Base-by-base conservation (phyloP, 2,113 vertebrate species). In the Planiliza haematocheilus region DNA sequence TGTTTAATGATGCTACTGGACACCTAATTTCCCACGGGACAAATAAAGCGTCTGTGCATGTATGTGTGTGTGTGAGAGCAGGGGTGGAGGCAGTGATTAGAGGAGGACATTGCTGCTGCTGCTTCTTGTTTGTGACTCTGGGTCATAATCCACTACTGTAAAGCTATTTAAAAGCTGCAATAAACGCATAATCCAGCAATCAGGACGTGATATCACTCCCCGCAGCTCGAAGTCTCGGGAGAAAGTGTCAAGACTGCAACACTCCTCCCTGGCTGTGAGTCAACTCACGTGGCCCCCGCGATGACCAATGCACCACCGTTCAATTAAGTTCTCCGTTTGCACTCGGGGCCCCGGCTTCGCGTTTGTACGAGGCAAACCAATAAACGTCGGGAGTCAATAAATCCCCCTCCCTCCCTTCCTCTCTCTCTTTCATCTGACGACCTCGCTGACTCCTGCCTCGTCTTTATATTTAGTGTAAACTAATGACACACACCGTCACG, bases 381-480 rank as follows among this genome's bases (percentile, higher is more conserved):
- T 75, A 62, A 87, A 70, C 2, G 10, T 1, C 34, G 38, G 8
- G 56, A 68, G 84, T 57, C 82, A 72, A 83, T 77, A 79, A 81
- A 60, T 12, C 50, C 70, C 14, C 4, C 24, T 18, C 39, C 1
- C 34, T 8, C 21, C 14, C 39, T 42, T 4, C 41, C 12, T 4
- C 24, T 6, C 13, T 7, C 69, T 56, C 66, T 62, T 65, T 63
- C 63, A 69, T 42, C 70, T 24, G 18, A 66, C 20, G 55, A 76
- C 86, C 89, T 67, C 61, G 3, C 42, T 69, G 82, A 81, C 84
- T 77, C 57, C 61, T 2, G 48, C 42, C 79, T 63, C 56, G 2
- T 73, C 53, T 84, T 83, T 81, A 84, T 81, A 87, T 90, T 88
- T 90, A 86, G 85, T 65, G 81, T 70, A 68, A 85, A 83, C 56